Evolutionary conservation across 2,113 vertebrate genomes (phyloP).

Genomic region (Vulpes lagopus): DNA sequence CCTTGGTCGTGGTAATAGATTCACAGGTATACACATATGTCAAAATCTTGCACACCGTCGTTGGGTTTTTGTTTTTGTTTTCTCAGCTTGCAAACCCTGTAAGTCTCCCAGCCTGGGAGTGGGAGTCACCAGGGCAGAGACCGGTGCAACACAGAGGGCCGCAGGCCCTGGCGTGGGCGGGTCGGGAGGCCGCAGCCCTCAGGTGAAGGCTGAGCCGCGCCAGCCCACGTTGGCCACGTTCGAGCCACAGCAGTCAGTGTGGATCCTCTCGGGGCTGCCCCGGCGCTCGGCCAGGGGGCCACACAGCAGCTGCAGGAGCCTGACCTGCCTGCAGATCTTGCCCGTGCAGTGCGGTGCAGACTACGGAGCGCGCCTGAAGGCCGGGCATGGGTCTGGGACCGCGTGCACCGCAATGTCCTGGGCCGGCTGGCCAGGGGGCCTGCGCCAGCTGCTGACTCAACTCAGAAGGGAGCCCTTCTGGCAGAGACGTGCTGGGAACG

Average conservation of each 20-base stretch:
- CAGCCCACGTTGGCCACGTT: not conserved
- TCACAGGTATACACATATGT: not conserved
- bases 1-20: not conserved
- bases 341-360: too few species aligned
- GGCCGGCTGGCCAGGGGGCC: too few species aligned
- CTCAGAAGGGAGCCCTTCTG: not conserved
- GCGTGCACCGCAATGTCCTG: too few species aligned
- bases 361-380: not conserved
- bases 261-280: too few species aligned
- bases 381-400: too few species aligned
- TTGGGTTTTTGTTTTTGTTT: not conserved
- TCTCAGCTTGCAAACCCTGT: not conserved
- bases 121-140: not conserved
- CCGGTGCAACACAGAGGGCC: fast-evolving
- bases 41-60: not conserved
- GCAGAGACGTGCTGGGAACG: not conserved
- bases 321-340: too few species aligned
- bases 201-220: fast-evolving
- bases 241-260: too few species aligned
- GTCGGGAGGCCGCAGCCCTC: fast-evolving
- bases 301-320: too few species aligned
- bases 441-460: not conserved
- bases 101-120: not conserved
- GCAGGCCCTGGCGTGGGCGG: too few species aligned
- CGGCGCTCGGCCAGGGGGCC: too few species aligned